Evolutionary conservation across 2,888 invertebrate genomes (phyloP), one percentile per base, ranked within the genome.

Genomic region (Onchidella celtica): DNA sequence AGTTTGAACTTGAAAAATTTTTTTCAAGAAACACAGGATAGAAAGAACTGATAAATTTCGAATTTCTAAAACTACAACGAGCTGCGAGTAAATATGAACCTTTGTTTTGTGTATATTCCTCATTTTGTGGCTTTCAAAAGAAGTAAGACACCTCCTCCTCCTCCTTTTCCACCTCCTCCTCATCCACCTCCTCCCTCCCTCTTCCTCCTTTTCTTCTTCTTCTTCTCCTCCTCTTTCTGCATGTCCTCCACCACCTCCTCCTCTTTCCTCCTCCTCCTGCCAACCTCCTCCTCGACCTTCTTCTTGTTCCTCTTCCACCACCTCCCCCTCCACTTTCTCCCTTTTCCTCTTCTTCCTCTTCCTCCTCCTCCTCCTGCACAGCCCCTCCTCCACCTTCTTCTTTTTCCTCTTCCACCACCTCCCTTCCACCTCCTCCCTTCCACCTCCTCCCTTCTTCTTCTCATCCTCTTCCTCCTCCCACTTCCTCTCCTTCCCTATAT

Each of bases 131-230:
- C n/a, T n/a, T n/a, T n/a, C n/a, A n/a, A n/a, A n/a, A n/a, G n/a
- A n/a, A n/a, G n/a, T n/a, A n/a, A n/a, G n/a, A n/a, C n/a, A n/a
- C n/a, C n/a, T n/a, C n/a, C n/a, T 32, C 66, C 32, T 66, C 66
- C n/a, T 66, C 66, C 32, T 66, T 32, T 66, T 66, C 66, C 32
- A 29, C 66, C 32, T 66, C 66, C n/a, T 66, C 66, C 32, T 66
- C 66, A 29, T 66, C 66, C 32, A 29, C 66, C 32, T 66, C 66
- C n/a, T 66, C 66, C 32, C n/a, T 27, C 27, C n/a, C 21, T 34
- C n/a, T 29, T 34, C n/a, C 36, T 66, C n/a, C 32, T 66, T 29
- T 34, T 27, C 36, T 34, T 66, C 36, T 34, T 66, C 66, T 66
- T 66, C 36, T 34, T 66, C 36, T 21, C 36, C 32, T 34, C 36